These are phyloP conservation scores for Drosophila suzukii DNA, from an alignment of 1,140 invertebrate species.

Conservation along the genomic window DNA sequence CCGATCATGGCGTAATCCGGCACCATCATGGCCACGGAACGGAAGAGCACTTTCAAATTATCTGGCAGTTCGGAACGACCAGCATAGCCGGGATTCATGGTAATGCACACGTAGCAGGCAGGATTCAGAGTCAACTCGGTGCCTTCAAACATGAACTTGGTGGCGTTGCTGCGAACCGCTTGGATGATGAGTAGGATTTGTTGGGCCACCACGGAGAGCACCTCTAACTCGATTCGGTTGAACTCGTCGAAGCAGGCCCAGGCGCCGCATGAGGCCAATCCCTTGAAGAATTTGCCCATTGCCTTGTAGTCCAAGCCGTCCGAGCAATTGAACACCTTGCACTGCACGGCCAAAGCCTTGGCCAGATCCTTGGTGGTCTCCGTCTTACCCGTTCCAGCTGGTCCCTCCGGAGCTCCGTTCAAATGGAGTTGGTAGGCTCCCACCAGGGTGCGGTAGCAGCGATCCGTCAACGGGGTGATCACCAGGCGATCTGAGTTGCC, in stretches of 20 bases:
- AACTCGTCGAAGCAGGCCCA: conserved; percentile 99
- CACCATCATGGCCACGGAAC: conserved; percentile 98
- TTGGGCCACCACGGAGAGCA: conserved; percentile 92
- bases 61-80: conserved; percentile 90
- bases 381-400: conserved; percentile 95
- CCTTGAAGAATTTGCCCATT: conserved; percentile 96
- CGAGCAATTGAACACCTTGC: conserved; percentile 97
- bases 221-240: conserved; percentile 96
- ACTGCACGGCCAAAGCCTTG: conserved; percentile 95
- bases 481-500: conserved; percentile 91
- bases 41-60: conserved; percentile 95
- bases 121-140: conserved; percentile 92
- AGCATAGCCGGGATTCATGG: conserved; percentile 97
- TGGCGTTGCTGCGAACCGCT: conserved; percentile 89
- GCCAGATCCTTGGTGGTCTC: conserved; percentile 96
- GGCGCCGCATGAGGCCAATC: conserved; percentile 93
- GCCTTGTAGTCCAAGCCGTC: conserved; percentile 97
- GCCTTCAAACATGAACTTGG: conserved; percentile 93
- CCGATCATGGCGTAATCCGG: conserved; percentile 96
- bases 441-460: conserved; percentile 94
- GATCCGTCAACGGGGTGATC: conserved; percentile 92
- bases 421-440: conserved; percentile 94
- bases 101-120: conserved; percentile 95
- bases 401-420: conserved; percentile 95
- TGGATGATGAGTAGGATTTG: conserved; percentile 93